Evolutionary conservation across 2,113 vertebrate species (phyloP).

Genomic region (Eonycteris spelaea): DNA sequence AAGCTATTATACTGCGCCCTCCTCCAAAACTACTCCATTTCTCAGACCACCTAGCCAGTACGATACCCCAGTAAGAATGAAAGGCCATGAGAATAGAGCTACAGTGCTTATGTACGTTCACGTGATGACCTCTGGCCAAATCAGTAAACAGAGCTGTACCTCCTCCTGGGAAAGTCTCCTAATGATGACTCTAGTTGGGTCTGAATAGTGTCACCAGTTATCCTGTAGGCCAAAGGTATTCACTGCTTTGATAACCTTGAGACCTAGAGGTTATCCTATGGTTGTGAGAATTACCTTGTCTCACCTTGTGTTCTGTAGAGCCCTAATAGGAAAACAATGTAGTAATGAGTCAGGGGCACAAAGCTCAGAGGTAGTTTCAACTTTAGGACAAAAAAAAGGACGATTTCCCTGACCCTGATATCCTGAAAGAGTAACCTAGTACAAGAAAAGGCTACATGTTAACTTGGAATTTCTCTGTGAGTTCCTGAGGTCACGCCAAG

Average conservation of each 20-base stretch:
- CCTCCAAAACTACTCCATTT: not conserved
- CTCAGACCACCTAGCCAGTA: not conserved
- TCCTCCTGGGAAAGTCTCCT: not conserved
- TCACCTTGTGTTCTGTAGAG: not conserved
- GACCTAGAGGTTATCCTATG: not conserved
- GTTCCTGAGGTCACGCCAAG: not conserved
- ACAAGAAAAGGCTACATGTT: not conserved
- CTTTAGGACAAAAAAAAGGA: not conserved
- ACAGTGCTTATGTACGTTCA: rapidly evolving
- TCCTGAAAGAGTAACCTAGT: not conserved
- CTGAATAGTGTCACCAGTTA: not conserved
- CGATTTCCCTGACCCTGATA: not conserved
- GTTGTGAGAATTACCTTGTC: not conserved
- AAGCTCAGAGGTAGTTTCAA: not conserved
- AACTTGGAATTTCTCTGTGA: not conserved
- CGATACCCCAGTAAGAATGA: too few relatives aligned
- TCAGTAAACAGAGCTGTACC: not conserved
- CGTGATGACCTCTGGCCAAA: not conserved
- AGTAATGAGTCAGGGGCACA: not conserved
- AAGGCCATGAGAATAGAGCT: not conserved
- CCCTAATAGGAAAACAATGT: not conserved
- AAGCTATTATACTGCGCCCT: not conserved
- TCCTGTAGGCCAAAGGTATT: not conserved
- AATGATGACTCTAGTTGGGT: not conserved
- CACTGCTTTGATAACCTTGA: not conserved